phyloP scores from a whole-genome alignment of 2,888 invertebrate genomes.

The Nephrotoma guestfalica region DNA sequence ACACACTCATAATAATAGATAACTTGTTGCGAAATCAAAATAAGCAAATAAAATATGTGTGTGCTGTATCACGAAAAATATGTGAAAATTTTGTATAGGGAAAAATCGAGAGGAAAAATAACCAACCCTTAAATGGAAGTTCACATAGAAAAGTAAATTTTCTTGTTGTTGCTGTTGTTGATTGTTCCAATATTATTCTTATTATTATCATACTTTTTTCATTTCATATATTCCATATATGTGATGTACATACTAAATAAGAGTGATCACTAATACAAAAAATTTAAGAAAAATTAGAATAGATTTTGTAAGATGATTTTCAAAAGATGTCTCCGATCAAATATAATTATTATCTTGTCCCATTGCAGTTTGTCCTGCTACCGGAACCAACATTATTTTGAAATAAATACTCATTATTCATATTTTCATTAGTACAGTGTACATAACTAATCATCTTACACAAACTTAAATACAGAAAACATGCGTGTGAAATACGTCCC shows the following conservation, averaged over 20 bases:
- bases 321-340: neutral
- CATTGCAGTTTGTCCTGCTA: neutral
- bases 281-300: neutral
- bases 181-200: neutral
- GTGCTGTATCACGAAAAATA: neutral
- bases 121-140: neutral
- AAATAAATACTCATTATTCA: too few relatives aligned
- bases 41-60: neutral
- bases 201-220: neutral
- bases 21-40: neutral
- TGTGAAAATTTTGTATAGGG: neutral
- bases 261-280: neutral
- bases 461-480: too few relatives aligned
- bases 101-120: neutral
- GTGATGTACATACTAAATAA: neutral
- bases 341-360: neutral
- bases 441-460: too few relatives aligned
- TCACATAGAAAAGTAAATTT: neutral
- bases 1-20: neutral
- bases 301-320: neutral
- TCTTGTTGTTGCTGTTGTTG: neutral
- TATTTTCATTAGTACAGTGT: too few relatives aligned
- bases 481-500: too few relatives aligned
- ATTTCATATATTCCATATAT: neutral
- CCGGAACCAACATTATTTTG: too few relatives aligned